Evolutionary conservation across 2,888 invertebrate genomes (phyloP).

Genomic region (Pristionchus entomophagus): DNA sequence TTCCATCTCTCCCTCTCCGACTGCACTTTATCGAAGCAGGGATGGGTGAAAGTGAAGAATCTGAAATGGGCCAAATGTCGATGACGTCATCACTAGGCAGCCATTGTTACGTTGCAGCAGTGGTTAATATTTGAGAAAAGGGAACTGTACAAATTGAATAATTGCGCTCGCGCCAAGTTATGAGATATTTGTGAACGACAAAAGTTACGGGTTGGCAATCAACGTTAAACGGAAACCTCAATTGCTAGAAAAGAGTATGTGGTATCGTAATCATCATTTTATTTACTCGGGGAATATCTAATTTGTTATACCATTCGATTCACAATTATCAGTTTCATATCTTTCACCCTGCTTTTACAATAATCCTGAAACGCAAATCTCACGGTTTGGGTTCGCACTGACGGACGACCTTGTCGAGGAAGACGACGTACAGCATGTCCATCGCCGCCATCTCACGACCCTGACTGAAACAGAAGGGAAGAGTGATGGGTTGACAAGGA

Average conservation of each 20-base stretch:
- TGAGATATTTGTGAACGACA: no score
- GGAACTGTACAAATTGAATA: no score
- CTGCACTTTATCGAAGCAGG: conserved; percentile 82
- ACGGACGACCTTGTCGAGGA: conserved; percentile 87
- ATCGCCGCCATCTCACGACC: conserved; percentile 47
- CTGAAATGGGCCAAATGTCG: neutral
- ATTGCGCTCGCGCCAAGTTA: no score
- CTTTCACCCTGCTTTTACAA: no score
- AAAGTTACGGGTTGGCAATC: no score
- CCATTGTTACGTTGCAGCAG: neutral
- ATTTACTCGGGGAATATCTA: no score
- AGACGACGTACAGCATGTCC: conserved; percentile 94
- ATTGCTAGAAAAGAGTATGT: no score
- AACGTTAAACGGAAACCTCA: no score
- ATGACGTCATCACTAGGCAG: neutral
- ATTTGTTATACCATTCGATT: no score
- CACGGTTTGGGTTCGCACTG: conserved; percentile 70
- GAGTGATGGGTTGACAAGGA: neutral
- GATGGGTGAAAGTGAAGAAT: conserved; percentile 92
- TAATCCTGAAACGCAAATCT: no score
- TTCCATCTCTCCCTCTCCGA: neutral
- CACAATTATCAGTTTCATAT: no score
- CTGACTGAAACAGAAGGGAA: conserved; percentile 44
- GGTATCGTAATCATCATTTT: no score
- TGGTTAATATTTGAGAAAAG: neutral